phyloP scores from a whole-genome alignment of 2,113 vertebrate species.

The Buteo buteo region DNA sequence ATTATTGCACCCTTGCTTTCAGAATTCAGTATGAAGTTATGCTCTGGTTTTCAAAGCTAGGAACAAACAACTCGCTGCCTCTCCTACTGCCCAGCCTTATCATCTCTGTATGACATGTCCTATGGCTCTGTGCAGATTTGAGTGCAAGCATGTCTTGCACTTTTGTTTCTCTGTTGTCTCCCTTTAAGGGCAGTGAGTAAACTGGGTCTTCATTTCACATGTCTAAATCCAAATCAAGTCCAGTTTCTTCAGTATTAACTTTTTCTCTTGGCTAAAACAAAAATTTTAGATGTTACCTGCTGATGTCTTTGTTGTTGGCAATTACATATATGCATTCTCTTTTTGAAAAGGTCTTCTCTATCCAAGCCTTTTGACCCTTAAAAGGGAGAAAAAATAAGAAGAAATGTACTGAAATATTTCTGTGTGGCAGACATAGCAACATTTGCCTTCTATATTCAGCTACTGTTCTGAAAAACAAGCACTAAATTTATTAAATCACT shows the following conservation, averaged over 20 bases:
- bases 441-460: not conserved
- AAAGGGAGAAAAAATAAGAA: not conserved
- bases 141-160: not conserved
- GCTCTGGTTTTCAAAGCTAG: not conserved
- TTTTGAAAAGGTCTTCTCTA: constrained; percentile 93
- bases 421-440: not conserved
- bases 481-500: not conserved
- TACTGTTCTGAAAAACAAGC: not conserved
- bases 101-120: not conserved
- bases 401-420: not conserved
- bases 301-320: constrained; percentile 85
- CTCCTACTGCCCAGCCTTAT: not conserved
- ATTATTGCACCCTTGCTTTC: not conserved
- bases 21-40: not conserved
- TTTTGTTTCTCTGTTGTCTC: not conserved
- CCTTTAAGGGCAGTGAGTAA: not conserved
- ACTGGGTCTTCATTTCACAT: not conserved
- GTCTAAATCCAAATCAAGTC: not conserved
- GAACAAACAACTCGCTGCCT: not conserved
- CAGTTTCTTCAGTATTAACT: not conserved
- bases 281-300: constrained; percentile 75
- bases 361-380: constrained; percentile 92
- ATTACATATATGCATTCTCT: constrained; percentile 89
- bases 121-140: not conserved
- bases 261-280: not conserved